Base-by-base conservation (phyloP, 1,140 invertebrate genomes). In the Tetramorium simillimum region DNA sequence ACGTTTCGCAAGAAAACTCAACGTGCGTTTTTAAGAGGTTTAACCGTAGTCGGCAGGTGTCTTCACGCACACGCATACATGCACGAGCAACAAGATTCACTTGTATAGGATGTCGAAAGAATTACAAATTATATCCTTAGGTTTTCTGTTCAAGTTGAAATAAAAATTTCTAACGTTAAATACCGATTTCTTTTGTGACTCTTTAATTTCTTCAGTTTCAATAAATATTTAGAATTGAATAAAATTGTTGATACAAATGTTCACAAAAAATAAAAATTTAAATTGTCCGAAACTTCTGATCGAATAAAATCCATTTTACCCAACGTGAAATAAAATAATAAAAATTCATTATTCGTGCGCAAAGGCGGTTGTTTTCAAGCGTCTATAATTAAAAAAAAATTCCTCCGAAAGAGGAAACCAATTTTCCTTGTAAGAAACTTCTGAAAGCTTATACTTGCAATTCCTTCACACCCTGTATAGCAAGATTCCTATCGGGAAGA, bases 21-120 rank as follows among this genome's bases (percentile, higher is more conserved):
- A 37, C 18, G 21, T 14, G 49, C 9, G 40, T n/a, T 16, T 73
- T 33, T 84, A 7, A 70, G 58, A 63, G 58, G 5, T 4, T 53
- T 14, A 67, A 80, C 77, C 46, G 62, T 67, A 53, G 62, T n/a
- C 69, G 53, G 28, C 80, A 84, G 53, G 80, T 84, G 80, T 73
- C 24, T 46, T 46, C 14, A 3, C 10, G 7, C 67, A 18, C 40
- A 62, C n/a, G 6, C 12, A 46, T 5, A 28, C 53, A 46, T 7
- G 3, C 3, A 6, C 53, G 33, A 24, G 37, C 33, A 46, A 72
- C n/a, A 70, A 33, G 21, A 69, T 28, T 62, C 69, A 24, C 40
- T 84, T 62, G 6, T 60, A 75, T 6, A 60, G 14, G 14, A 40
- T 60, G 40, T 33, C 18, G 21, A 18, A 16, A 72, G 1, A 72